Percentiles rank a stretch among this genome's conserved stretches.
Conservation (phyloP, 2,888 invertebrate species). For the Odontothrips loti region DNA sequence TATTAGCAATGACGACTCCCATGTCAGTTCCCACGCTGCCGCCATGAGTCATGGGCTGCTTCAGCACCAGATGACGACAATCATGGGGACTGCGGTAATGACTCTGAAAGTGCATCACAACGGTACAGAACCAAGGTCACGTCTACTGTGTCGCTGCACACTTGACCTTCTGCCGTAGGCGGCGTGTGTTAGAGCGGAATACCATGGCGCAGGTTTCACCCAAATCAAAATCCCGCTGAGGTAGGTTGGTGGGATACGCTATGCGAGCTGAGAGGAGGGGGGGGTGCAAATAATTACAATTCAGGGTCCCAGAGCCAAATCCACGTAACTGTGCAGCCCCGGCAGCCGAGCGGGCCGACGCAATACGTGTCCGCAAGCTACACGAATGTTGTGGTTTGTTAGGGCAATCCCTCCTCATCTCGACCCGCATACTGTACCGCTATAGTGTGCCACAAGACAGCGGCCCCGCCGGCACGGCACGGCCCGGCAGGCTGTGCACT, state of each 20-base stretch:
- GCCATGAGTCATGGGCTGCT: neutral
- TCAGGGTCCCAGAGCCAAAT: neutral
- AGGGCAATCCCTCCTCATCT: neutral
- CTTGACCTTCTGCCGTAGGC: neutral
- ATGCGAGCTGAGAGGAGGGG: neutral
- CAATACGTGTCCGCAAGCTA: neutral
- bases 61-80: neutral
- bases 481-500: neutral
- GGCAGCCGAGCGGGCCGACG: no score
- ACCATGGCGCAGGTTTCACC: no score
- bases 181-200: no score
- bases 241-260: no score
- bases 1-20: neutral
- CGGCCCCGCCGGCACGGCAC: neutral
- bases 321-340: no score
- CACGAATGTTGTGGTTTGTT: constrained; percentile 15
- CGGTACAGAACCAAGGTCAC: neutral
- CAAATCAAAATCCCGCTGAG: no score
- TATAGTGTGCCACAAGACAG: neutral
- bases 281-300: neutral
- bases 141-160: neutral
- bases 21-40: neutral
- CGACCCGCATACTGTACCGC: constrained; percentile 2
- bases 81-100: neutral
- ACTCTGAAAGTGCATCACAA: neutral